A percentile compares a stretch with the other conserved stretches of the same genome.
Conservation (phyloP, 2,888 invertebrate species). For the Chirona hameri region DNA sequence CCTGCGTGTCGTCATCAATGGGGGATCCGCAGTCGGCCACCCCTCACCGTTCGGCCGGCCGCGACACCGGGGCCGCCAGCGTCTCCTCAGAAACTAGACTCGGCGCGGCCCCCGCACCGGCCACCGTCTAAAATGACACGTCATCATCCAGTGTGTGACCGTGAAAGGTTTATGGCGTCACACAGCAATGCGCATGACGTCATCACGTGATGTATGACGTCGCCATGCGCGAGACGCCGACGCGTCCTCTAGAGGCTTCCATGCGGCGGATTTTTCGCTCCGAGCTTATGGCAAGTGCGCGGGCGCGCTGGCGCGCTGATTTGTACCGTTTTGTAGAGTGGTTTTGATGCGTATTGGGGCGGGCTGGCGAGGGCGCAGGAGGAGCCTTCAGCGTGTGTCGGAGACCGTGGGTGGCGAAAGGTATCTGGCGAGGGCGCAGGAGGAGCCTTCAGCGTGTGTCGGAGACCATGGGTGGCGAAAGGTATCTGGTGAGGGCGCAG, state of each 20-base stretch:
- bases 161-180: neutral
- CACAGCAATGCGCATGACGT: neutral
- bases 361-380: neutral
- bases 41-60: too few species aligned
- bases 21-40: too few species aligned
- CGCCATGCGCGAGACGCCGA: neutral
- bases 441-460: too few species aligned
- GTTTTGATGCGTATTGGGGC: neutral
- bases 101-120: too few species aligned
- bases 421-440: neutral
- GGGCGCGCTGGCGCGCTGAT: neutral
- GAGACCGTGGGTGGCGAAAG: too few species aligned
- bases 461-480: too few species aligned
- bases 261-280: neutral
- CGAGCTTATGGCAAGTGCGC: neutral
- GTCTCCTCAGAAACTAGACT: too few species aligned
- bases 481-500: neutral
- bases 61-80: too few species aligned
- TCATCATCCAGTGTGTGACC: neutral
- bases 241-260: neutral
- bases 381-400: too few species aligned
- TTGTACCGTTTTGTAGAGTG: constrained; percentile 2
- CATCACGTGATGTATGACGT: neutral
- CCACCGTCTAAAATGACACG: too few species aligned
- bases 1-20: too few species aligned